Conservation (phyloP, 2,797 vertebrate species). For the Mus minutoides region DNA sequence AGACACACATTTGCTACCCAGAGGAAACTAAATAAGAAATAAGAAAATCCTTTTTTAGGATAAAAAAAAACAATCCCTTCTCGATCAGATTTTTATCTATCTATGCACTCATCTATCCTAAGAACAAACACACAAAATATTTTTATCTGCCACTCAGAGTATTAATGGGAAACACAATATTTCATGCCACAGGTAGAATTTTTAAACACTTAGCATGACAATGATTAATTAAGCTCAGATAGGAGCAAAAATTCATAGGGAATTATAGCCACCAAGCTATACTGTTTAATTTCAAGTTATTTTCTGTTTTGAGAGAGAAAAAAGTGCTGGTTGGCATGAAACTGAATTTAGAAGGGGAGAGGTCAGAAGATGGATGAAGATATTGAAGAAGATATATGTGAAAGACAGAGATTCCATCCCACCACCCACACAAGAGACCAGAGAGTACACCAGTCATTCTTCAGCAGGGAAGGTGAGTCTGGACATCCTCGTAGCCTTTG, state of each 20-base stretch:
- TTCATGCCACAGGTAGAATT: not conserved
- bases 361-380: not conserved
- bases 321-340: not conserved
- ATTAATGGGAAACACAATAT: not conserved
- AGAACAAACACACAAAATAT: not conserved
- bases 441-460: not conserved
- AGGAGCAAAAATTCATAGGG: not conserved
- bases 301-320: conserved; percentile 1
- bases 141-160: not conserved
- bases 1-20: not conserved
- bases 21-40: not conserved
- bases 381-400: not conserved
- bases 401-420: not conserved
- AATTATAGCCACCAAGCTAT: not conserved
- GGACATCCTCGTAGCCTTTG: not conserved
- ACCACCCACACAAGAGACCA: not conserved
- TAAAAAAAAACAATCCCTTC: not conserved
- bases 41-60: not conserved
- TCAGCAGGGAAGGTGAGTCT: not conserved
- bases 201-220: not conserved
- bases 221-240: not conserved
- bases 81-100: not conserved
- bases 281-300: not conserved
- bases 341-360: not conserved
- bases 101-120: not conserved